Base-by-base conservation (phyloP, 2,888 invertebrate species). In the Thelaira solivaga region DNA sequence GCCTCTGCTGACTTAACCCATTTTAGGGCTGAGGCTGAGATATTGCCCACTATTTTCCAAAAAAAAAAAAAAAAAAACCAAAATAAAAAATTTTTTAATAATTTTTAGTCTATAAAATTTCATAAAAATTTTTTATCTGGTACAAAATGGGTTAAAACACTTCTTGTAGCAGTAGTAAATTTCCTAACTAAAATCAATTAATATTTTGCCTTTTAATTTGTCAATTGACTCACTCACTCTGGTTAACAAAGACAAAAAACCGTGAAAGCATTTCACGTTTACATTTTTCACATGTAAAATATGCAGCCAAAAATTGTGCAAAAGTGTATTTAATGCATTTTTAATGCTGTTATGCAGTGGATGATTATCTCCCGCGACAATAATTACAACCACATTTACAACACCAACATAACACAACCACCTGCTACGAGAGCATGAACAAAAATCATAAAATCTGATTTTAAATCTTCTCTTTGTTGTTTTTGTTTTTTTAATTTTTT, bases 311-410 rank as follows among this genome's bases (percentile, higher is more conserved):
- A 39, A 2, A n/a, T n/a, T 11, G 22, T 20, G 3, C 53, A 47
- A 47, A 47, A 31, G 55, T n/a, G 18, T 49, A 31, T 69, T 72
- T 36, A 61, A 68, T 53, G 34, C 20, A 51, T 18, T 68, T 75
- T 68, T 75, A 75, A 75, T 68, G 53, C 65, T 26, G 53, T 75
- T 47, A 47, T 39, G n/a, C 45, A 45, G 7, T 43, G 53, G 29
- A 47, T 74, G 69, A 78, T 78, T 78, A 78, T 78, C 59, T 69
- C 74, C 45, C 78, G 34, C 39, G 74, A 69, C 69, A 78, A 74
- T 78, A 78, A 78, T 78, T 74, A 74, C 74, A 78, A 74, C 78
- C 78, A 26, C 78, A 74, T 78, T 74, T 74, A 74, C 74, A 78
- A 74, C 78, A 73, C 20, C 78, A 74, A 74, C 69, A 78, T 74